Conservation (phyloP, 2,113 vertebrate species). For the Callaeas wilsoni region DNA sequence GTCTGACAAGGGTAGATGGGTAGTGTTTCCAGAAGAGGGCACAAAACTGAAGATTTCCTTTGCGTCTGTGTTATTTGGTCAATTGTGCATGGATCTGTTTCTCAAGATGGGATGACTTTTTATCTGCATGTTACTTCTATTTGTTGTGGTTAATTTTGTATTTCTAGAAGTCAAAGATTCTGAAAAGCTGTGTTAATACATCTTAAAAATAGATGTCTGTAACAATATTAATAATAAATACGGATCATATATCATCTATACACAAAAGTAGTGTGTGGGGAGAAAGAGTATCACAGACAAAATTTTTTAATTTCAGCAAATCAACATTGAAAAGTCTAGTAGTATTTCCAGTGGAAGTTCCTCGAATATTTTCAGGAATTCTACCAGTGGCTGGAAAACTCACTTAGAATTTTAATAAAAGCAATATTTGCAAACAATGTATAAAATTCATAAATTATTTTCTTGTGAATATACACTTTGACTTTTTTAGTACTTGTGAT, state of each 20-base stretch:
- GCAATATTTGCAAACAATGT: constrained; percentile 41
- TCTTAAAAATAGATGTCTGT: neutral
- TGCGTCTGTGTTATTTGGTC: neutral
- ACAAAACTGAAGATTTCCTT: neutral
- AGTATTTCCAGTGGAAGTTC: constrained; percentile 41
- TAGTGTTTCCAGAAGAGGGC: neutral
- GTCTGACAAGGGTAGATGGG: neutral
- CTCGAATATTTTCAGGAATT: constrained; percentile 43
- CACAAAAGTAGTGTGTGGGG: neutral
- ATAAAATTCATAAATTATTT: constrained; percentile 51
- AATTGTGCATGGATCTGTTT: neutral
- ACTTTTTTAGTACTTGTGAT: constrained; percentile 25
- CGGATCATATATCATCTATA: neutral
- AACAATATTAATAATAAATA: constrained; percentile 41
- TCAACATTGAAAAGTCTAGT: neutral
- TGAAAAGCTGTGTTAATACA: neutral
- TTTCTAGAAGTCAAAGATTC: neutral
- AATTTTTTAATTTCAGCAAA: constrained; percentile 42
- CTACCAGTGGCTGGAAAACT: constrained; percentile 54
- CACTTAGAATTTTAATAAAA: neutral
- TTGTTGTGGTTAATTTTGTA: neutral
- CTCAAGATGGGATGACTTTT: neutral
- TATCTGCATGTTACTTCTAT: neutral
- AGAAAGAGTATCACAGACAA: neutral
- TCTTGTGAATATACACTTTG: constrained; percentile 46